Evolutionary conservation across 2,797 vertebrate genomes (phyloP).

Genomic region (Hypotaenidia okinawae): DNA sequence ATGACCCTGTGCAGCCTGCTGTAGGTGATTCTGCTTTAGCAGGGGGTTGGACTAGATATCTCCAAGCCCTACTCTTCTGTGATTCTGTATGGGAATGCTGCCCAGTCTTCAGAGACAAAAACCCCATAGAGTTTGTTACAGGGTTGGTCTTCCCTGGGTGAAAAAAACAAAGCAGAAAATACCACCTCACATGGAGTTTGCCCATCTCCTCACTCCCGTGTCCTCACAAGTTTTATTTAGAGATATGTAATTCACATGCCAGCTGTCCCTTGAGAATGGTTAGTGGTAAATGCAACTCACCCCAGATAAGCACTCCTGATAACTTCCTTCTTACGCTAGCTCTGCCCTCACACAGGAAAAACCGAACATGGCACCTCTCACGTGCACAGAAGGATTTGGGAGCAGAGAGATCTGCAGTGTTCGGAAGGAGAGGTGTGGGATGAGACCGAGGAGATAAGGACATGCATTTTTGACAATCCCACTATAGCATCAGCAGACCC

Average conservation of each 20-base stretch:
- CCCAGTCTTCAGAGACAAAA: not conserved
- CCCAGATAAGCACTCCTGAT: not conserved
- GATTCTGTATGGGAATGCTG: not conserved
- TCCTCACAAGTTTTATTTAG: conserved; percentile 28
- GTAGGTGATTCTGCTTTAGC: too few species aligned
- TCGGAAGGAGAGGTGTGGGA: not conserved
- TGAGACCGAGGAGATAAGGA: not conserved
- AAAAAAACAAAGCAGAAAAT: not conserved
- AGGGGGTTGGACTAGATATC: too few species aligned
- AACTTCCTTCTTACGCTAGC: not conserved
- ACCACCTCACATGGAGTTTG: not conserved
- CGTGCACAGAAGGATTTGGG: not conserved
- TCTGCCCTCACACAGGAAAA: not conserved
- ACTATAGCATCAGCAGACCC: not conserved
- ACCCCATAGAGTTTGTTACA: not conserved
- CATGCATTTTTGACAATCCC: not conserved
- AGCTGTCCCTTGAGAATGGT: not conserved
- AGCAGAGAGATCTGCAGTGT: fast-evolving
- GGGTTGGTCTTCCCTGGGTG: not conserved
- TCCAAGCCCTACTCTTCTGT: too few species aligned
- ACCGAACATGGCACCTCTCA: not conserved
- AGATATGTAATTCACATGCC: not conserved
- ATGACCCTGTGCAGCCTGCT: too few species aligned
- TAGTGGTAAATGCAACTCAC: not conserved
- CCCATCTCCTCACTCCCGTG: not conserved